phyloP scores from a whole-genome alignment of 2,888 invertebrate genomes.

The Epirrita christyi region DNA sequence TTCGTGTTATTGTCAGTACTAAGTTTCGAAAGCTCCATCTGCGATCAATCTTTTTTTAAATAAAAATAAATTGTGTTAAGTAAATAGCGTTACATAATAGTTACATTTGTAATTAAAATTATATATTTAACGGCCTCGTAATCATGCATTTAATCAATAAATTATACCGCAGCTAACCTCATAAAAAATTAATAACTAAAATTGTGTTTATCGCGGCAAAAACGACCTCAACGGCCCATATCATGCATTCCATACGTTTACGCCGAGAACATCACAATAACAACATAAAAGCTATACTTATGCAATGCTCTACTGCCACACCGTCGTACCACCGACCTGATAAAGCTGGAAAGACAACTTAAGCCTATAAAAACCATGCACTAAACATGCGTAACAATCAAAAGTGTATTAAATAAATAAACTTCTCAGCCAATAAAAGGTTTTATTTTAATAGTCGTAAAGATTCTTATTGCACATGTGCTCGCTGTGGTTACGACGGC shows the following conservation, averaged over 20 bases:
- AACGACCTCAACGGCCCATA: conserved; percentile 73
- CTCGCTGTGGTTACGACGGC: conserved; percentile 73
- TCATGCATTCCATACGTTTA: conserved; percentile 80
- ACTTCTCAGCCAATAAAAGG: conserved; percentile 77
- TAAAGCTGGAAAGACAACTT: conserved; percentile 85
- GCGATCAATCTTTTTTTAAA: neutral
- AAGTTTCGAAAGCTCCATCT: no score
- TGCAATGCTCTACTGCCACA: conserved; percentile 83
- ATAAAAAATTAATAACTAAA: conserved; percentile 70
- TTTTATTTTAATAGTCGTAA: conserved; percentile 78
- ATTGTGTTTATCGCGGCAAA: conserved; percentile 64
- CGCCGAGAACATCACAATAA: conserved; percentile 82
- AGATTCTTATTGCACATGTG: conserved; percentile 80
- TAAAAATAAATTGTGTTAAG: neutral
- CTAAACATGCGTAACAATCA: conserved; percentile 78
- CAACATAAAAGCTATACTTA: conserved; percentile 84
- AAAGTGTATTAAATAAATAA: conserved; percentile 80
- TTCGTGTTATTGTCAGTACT: no score
- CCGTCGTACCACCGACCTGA: conserved; percentile 82
- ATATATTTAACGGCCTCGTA: conserved; percentile 21
- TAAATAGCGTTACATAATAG: conserved; percentile 10
- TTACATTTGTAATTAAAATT: conserved; percentile 17
- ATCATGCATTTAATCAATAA: conserved; percentile 23
- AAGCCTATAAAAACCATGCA: conserved; percentile 85
- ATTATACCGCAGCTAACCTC: conserved; percentile 47